Base-by-base conservation (phyloP, 1,140 invertebrate genomes). In the Cotesia glomerata region DNA sequence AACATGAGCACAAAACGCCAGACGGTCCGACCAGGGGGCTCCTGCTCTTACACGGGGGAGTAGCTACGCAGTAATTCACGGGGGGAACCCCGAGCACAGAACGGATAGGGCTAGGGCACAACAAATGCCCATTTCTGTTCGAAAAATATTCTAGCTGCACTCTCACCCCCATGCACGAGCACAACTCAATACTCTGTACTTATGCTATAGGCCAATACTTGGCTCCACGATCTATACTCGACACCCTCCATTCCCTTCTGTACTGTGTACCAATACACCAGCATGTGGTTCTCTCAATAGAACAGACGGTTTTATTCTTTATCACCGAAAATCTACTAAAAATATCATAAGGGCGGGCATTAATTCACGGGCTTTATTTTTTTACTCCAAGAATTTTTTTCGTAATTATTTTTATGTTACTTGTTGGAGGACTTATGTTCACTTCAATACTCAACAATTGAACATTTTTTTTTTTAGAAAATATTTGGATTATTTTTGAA, bases 141-240 rank as follows among this genome's bases (percentile, higher is more conserved):
- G 39, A 45, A 45, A 45, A 59, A 51, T 39, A 34, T 18, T 13
- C 52, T 56, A 56, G 52, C 16, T 14, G 52, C 16, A 56, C 16
- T 56, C 52, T 56, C 52, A 13, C 13, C 13, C 52, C 13, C 52
- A 56, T 56, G 9, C 16, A 26, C 8, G 7, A 45, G 11, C 39
- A 45, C 2, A 56, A 13, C 3, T 18, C 52, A 16, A 56, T 56
- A 18, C n/a, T 14, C 5, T 56, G 34, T 14, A 52, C 52, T 54
- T 52, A 26, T 67, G n/a, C 49, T 8, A 68, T 34, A 68, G 11
- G 54, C 16, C 66, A 54, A 32, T 34, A 68, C 66, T 26, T 26
- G 26, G 26, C 26, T 26, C 65, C 52, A 14, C 36, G 35, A 39
- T 11, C 13, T 39, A 39, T 39, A 45, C 39, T 45, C 39, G 7